Base-by-base conservation (phyloP, 2,888 invertebrate species). In the Ephialtes manifestator region DNA sequence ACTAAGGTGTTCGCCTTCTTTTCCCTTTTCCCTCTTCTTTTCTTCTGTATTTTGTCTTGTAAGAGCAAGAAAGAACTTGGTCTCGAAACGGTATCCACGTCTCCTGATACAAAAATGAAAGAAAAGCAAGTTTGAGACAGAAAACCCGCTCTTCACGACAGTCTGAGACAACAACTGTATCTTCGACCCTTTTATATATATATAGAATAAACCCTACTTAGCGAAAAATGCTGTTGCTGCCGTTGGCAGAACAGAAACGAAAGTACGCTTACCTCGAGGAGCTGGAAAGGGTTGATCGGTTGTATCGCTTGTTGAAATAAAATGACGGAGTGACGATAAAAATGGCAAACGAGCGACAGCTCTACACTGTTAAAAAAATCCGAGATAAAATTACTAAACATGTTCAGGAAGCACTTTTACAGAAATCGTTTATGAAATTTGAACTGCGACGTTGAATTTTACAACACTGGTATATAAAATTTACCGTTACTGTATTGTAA, bases 111-210 rank as follows among this genome's bases (percentile, higher is more conserved):
- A 60, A 60, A 39, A 82, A 18, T 65, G 31, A 68, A 24, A 65
- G 68, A 77, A 81, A 51, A 72, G 51, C 51, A 31, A 60, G 72
- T 53, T 46, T 48, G 46, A 51, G 15, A 60, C 35, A 67, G 11
- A 51, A 46, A n/a, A 3, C 46, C 31, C 1, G 46, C 8, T 58
- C 0, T 20, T 10, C n/a, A 24, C 11, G 35, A 48, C 15, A 76
- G 31, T 71, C 48, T 51, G 65, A 82, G 77, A 58, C 46, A 75
- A 70, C 67, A 55, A 71, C 60, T 67, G 60, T 74, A 68, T 74
- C 39, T 28, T 58, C 72, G 72, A 83, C 71, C 65, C 72, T 43
- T 68, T 20, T 10, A 18, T n/a, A 15, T 35, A 15, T 28, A 31
- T 43, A 39, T 39, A 39, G 5, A 39, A 39, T 39, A 39, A 5